These are phyloP conservation scores for Fistularia tabacaria DNA, from an alignment of 2,797 vertebrate species.

Conservation along the genomic window DNA sequence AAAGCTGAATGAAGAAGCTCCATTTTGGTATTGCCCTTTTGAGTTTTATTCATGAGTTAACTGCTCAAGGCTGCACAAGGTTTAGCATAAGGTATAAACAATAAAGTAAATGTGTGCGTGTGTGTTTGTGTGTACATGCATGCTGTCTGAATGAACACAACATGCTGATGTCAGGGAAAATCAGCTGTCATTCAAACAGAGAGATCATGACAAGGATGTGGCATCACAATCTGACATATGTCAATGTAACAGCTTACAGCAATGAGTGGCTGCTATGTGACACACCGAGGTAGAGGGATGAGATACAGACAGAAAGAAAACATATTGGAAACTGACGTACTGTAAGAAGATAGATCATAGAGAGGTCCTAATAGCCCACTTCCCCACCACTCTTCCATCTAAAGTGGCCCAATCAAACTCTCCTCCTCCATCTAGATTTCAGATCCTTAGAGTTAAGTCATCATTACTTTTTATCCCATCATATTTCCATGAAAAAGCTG, in stretches of 20 bases:
- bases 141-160: conserved; percentile 1
- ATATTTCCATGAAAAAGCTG: conserved; percentile 18
- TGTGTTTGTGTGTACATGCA: too few species aligned
- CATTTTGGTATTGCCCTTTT: too few species aligned
- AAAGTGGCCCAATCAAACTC: conserved; percentile 7
- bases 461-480: conserved; percentile 35
- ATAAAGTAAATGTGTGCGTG: neutral
- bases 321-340: conserved; percentile 4
- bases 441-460: conserved; percentile 31
- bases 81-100: conserved; percentile 1
- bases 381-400: conserved; percentile 2
- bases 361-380: conserved; percentile 11
- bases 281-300: conserved; percentile 2
- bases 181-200: conserved; percentile 58
- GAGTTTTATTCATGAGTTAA: too few species aligned
- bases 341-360: conserved; percentile 12
- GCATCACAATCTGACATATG: conserved; percentile 54
- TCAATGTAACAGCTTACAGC: conserved; percentile 52
- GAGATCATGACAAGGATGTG: conserved; percentile 54
- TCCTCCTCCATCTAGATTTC: conserved; percentile 5
- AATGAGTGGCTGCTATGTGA: conserved; percentile 40
- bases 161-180: conserved; percentile 35
- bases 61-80: too few species aligned
- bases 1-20: too few species aligned
- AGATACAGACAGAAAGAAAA: conserved; percentile 24